Evolutionary conservation across 1,140 invertebrate genomes (phyloP).

Genomic region (Contarinia nasturtii): DNA sequence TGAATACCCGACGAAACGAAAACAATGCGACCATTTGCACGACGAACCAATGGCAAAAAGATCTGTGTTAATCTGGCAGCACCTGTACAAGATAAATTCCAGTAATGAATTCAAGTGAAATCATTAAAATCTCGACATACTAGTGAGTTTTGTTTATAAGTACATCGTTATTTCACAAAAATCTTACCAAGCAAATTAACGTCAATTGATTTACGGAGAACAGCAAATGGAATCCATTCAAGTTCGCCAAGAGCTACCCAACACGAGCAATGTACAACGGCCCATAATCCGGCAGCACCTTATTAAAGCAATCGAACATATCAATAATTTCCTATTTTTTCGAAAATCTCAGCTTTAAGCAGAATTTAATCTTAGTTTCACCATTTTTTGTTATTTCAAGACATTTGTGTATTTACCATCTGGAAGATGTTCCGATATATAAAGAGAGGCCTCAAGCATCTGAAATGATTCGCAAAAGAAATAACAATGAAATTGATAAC

Average conservation of each 20-base stretch:
- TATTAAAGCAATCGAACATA: too few relatives aligned
- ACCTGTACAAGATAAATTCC: slow-evolving; percentile 25
- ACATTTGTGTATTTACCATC: slow-evolving; percentile 33
- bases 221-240: slow-evolving; percentile 63
- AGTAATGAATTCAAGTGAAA: neutral
- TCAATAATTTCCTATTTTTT: too few relatives aligned
- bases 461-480: slow-evolving; percentile 14
- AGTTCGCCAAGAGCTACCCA: slow-evolving; percentile 75
- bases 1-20: slow-evolving; percentile 39
- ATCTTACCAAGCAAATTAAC: slow-evolving; percentile 49
- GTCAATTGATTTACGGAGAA: slow-evolving; percentile 50
- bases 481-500: too few relatives aligned
- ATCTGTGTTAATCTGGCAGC: slow-evolving; percentile 54
- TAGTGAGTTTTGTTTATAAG: too few relatives aligned
- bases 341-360: too few relatives aligned
- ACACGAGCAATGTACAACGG: slow-evolving; percentile 73
- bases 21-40: slow-evolving; percentile 48
- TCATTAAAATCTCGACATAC: too few relatives aligned
- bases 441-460: slow-evolving; percentile 51
- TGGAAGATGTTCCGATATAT: slow-evolving; percentile 54
- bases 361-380: too few relatives aligned
- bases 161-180: too few relatives aligned
- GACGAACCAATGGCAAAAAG: slow-evolving; percentile 58
- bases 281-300: slow-evolving; percentile 69
- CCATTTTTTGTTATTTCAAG: too few relatives aligned